phyloP scores from a whole-genome alignment of 2,797 vertebrate species.

The Lindbergichthys nudifrons region DNA sequence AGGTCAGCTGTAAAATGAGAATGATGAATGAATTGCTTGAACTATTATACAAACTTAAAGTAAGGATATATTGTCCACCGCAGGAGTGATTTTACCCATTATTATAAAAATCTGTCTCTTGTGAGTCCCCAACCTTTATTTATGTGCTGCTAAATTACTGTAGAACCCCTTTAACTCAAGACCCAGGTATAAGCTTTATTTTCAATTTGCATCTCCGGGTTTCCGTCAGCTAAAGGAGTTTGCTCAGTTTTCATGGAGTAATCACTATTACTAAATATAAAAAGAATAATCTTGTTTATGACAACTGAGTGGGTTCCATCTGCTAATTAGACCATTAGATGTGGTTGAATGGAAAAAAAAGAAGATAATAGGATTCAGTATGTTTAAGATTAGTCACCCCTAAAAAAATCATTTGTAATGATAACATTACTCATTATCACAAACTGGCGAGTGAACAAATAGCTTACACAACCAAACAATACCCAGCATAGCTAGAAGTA shows the following conservation, averaged over 20 bases:
- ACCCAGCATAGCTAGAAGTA: no score
- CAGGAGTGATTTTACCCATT: not conserved
- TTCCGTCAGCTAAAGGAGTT: not conserved
- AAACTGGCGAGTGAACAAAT: no score
- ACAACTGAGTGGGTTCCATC: no score
- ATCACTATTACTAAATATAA: not conserved
- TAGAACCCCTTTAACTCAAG: no score
- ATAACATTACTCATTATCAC: no score
- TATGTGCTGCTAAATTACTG: not conserved
- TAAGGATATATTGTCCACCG: not conserved
- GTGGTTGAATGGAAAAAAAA: not conserved
- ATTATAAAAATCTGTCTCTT: not conserved
- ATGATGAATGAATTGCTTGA: not conserved
- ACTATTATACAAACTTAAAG: not conserved
- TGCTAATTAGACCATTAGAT: not conserved
- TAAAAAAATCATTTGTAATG: no score
- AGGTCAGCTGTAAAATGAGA: not conserved
- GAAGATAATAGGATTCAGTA: no score
- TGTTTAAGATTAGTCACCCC: no score
- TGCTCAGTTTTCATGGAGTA: not conserved
- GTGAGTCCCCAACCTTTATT: not conserved
- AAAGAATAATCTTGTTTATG: no score
- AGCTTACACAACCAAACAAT: no score
- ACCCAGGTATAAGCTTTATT: no score
- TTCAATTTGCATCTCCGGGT: no score